A percentile compares a stretch with the other conserved stretches of the same genome.
Evolutionary conservation across 2,113 vertebrate species (phyloP).

Genomic region (Grus americana): DNA sequence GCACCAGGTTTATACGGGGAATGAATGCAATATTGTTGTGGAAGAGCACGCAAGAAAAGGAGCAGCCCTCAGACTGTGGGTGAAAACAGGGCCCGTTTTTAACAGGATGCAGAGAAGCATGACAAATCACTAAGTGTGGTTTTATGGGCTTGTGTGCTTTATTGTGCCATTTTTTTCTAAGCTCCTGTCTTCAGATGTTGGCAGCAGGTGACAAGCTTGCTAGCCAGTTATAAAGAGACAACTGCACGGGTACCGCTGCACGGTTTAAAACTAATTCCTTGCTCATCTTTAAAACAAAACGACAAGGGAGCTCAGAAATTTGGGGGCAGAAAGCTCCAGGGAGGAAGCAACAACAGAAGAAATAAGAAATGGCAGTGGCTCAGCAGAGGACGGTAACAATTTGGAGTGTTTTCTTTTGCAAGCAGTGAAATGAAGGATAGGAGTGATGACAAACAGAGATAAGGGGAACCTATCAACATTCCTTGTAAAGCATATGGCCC

Average conservation of each 20-base stretch:
- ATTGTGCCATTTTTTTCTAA: conserved; percentile 4
- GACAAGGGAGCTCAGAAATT: not conserved
- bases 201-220: conserved; percentile 23
- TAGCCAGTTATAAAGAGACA: not conserved
- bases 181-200: conserved; percentile 43
- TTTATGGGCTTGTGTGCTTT: conserved; percentile 49
- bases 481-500: conserved; percentile 49
- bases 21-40: not conserved
- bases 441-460: conserved; percentile 63
- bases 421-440: conserved; percentile 46
- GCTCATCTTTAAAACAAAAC: not conserved
- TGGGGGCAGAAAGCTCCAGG: not conserved
- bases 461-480: conserved; percentile 52
- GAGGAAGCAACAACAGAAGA: not conserved
- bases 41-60: not conserved
- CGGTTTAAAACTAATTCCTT: not conserved
- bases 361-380: not conserved
- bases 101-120: conserved; percentile 6
- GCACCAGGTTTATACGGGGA: not conserved
- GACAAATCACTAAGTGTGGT: conserved; percentile 34
- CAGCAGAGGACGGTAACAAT: not conserved
- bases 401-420: conserved; percentile 41
- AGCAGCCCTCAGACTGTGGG: not conserved
- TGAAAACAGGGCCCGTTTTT: not conserved
- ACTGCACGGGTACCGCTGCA: not conserved